phyloP scores from a whole-genome alignment of 2,888 invertebrate species.

The Monoplex corrugatus region DNA sequence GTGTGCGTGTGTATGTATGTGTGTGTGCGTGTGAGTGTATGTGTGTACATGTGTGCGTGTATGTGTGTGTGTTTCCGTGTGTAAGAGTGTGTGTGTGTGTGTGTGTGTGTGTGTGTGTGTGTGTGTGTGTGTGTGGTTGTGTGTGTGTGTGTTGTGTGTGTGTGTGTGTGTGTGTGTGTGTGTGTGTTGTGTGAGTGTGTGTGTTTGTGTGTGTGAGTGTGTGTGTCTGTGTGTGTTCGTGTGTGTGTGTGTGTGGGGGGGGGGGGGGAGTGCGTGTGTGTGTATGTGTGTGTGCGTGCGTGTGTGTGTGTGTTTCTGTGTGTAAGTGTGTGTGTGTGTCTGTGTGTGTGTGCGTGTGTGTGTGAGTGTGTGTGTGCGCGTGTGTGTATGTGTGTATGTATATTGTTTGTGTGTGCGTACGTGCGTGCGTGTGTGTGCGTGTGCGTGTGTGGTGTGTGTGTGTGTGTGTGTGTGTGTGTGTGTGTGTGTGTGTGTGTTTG shows the following conservation, averaged over 20 bases:
- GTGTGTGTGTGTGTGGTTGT: conserved; percentile 18
- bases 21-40: background rate
- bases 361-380: conserved; percentile 9
- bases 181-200: too few species aligned
- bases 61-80: too few species aligned
- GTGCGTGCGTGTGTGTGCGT: too few species aligned
- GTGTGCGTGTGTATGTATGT: too few species aligned
- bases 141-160: conserved; percentile 6
- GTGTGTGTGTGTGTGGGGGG: conserved; percentile 13
- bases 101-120: too few species aligned
- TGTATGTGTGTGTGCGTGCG: conserved; percentile 17
- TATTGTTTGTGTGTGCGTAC: too few species aligned
- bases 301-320: background rate
- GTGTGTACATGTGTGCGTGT: background rate
- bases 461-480: too few species aligned
- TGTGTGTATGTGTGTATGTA: background rate
- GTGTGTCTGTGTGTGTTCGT: background rate
- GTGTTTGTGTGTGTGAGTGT: too few species aligned
- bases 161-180: too few species aligned
- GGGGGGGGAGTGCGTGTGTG: background rate
- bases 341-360: conserved; percentile 25
- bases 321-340: conserved; percentile 22
- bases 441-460: too few species aligned
- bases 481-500: too few species aligned
- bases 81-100: too few species aligned